Evolutionary conservation across 2,113 vertebrate species (phyloP).

Genomic region (Aleadryas rufinucha): DNA sequence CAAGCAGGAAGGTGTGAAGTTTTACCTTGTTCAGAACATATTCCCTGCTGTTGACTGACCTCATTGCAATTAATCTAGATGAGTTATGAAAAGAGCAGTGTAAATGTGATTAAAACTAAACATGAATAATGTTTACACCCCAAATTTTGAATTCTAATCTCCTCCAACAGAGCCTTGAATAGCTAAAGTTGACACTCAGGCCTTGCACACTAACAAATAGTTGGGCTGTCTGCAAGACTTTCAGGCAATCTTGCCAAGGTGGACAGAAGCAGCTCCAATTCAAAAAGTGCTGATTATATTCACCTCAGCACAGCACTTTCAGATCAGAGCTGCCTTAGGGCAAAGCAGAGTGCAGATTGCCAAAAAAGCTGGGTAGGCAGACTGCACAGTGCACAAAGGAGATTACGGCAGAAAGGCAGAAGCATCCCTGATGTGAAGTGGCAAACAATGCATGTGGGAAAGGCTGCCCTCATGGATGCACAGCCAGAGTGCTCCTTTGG

Average conservation of each 20-base stretch:
- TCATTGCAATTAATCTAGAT: neutral
- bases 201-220: neutral
- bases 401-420: neutral
- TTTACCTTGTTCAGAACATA: neutral
- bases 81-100: neutral
- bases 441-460: neutral
- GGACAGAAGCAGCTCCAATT: neutral
- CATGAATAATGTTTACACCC: neutral
- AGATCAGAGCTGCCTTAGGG: neutral
- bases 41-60: neutral
- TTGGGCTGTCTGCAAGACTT: neutral
- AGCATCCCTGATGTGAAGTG: neutral
- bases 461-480: neutral
- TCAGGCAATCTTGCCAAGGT: neutral
- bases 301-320: neutral
- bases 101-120: neutral
- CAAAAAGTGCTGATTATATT: neutral
- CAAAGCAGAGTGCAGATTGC: neutral
- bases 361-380: neutral
- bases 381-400: accelerated
- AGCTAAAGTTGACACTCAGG: neutral
- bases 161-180: neutral
- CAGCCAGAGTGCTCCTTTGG: neutral
- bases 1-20: neutral
- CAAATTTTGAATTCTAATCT: neutral